Percentiles rank a stretch among this genome's conserved stretches.
These are phyloP conservation scores for Ormyrus thymus DNA, from an alignment of 2,888 invertebrate genomes.

Conservation along the genomic window DNA sequence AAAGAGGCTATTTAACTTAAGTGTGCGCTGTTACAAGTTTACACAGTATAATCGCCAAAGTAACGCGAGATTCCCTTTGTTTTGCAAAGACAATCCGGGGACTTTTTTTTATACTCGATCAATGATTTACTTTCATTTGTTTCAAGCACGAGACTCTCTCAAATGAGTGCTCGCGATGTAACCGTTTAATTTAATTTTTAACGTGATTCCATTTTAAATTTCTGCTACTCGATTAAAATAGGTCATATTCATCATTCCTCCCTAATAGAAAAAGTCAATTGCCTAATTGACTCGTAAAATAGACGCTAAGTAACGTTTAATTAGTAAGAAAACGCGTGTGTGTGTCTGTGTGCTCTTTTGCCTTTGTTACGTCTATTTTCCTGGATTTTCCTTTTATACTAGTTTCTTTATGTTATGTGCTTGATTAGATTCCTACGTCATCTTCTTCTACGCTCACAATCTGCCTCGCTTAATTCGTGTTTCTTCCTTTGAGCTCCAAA, in stretches of 20 bases:
- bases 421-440: constrained; percentile 29
- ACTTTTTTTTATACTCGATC: constrained; percentile 33
- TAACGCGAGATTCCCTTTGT: constrained; percentile 53
- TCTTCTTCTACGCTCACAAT: constrained; percentile 7
- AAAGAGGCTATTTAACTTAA: constrained; percentile 34
- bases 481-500: constrained; percentile 9
- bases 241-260: constrained; percentile 27
- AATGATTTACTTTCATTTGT: constrained; percentile 56
- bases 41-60: constrained; percentile 40
- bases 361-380: constrained; percentile 17
- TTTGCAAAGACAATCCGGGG: constrained; percentile 50
- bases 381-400: constrained; percentile 5
- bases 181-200: constrained; percentile 42
- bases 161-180: constrained; percentile 44
- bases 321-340: constrained; percentile 5
- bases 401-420: constrained; percentile 3
- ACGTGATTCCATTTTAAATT: constrained; percentile 22
- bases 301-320: constrained; percentile 7
- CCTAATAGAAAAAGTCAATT: constrained; percentile 36
- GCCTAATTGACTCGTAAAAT: constrained; percentile 41
- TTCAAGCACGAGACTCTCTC: constrained; percentile 48
- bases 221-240: constrained; percentile 45
- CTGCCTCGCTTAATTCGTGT: background rate
- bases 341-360: background rate
- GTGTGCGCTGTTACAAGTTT: constrained; percentile 50